Evolutionary conservation across 2,113 vertebrate genomes (phyloP).

Genomic region (Sylvilagus bachmani): DNA sequence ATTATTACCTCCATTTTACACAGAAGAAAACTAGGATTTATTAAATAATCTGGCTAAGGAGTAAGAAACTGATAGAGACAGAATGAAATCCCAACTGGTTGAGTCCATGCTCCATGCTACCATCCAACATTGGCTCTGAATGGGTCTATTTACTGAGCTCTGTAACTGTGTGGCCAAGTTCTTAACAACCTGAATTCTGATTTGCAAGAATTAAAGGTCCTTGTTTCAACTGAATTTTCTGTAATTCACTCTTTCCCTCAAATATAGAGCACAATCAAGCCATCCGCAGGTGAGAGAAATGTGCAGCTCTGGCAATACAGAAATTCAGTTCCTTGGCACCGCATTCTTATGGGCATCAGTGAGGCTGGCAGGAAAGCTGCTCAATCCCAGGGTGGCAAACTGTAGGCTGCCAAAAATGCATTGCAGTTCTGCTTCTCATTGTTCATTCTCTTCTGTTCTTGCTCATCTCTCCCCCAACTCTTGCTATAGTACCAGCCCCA

Average conservation of each 20-base stretch:
- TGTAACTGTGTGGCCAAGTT: no score
- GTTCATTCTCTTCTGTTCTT: slow-evolving; percentile 16
- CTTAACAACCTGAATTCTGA: background rate
- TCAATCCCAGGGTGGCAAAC: background rate
- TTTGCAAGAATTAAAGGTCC: background rate
- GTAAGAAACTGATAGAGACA: background rate
- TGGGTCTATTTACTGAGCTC: background rate
- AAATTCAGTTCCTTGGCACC: background rate
- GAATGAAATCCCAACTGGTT: background rate
- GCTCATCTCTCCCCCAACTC: slow-evolving; percentile 24
- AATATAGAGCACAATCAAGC: background rate
- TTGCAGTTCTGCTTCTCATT: background rate
- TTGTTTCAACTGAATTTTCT: background rate
- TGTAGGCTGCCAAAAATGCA: background rate
- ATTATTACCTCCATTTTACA: background rate
- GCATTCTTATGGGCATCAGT: accelerated
- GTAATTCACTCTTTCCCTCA: background rate
- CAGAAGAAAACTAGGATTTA: background rate
- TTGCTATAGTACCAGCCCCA: no score
- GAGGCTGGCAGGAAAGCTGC: background rate
- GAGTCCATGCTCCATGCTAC: no score
- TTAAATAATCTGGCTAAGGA: background rate
- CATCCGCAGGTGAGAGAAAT: background rate
- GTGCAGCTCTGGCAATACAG: background rate
- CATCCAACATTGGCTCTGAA: background rate